Percentiles rank a stretch among this genome's conserved stretches.
Evolutionary conservation across 2,888 invertebrate species (phyloP).

Genomic region (Aelia acuminata): DNA sequence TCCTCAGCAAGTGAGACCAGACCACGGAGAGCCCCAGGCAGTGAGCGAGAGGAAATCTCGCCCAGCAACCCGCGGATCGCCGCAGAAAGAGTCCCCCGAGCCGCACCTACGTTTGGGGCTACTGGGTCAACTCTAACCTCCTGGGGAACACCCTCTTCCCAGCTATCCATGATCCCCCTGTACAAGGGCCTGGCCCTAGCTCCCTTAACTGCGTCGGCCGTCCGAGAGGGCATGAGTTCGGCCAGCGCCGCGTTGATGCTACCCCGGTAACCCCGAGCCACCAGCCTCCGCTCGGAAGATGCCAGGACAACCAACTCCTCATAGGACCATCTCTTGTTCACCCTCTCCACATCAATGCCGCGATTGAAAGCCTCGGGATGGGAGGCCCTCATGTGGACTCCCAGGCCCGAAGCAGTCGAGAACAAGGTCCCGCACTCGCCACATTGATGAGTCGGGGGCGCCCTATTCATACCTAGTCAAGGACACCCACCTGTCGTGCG

Average conservation of each 20-base stretch:
- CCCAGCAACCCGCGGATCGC: not conserved
- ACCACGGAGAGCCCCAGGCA: not conserved
- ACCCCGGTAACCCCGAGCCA: not conserved
- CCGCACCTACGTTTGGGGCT: not conserved
- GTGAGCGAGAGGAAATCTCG: not conserved
- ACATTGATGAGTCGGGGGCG: no score
- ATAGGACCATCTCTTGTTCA: not conserved
- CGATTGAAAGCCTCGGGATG: not conserved
- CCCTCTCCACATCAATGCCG: constrained; percentile 21
- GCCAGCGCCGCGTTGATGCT: not conserved
- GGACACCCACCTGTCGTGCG: no score
- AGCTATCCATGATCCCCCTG: not conserved
- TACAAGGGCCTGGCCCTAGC: not conserved
- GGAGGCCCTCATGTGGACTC: not conserved
- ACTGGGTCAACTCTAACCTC: no score
- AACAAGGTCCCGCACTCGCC: not conserved
- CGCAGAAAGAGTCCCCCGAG: not conserved
- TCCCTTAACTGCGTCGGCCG: constrained; percentile 1
- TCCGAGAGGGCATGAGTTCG: no score
- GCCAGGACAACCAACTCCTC: constrained; percentile 27
- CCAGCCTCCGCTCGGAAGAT: not conserved
- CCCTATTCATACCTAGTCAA: no score
- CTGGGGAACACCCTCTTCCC: not conserved
- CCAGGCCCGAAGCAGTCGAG: not conserved
- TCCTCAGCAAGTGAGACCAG: not conserved